Evolutionary conservation across 2,888 invertebrate species (phyloP), one percentile per base, ranked within the genome.

Genomic region (Seira sanloemensis): DNA sequence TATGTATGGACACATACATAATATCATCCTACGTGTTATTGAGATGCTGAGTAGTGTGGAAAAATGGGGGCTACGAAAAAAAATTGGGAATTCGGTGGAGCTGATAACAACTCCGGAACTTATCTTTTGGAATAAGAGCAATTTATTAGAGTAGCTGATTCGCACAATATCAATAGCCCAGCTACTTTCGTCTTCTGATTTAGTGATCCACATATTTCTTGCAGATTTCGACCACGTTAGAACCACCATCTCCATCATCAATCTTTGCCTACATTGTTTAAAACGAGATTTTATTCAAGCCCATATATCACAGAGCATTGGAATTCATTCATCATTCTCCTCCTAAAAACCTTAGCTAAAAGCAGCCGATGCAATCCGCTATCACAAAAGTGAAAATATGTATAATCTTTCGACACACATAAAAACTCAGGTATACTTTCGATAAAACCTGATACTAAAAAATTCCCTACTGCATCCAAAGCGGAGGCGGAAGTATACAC

Each of bases 11-110:
- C n/a, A n/a, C n/a, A n/a, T n/a, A n/a, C n/a, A n/a, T n/a, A n/a
- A n/a, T n/a, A n/a, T n/a, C n/a, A n/a, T n/a, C n/a, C n/a, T n/a
- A n/a, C n/a, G n/a, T n/a, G n/a, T n/a, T n/a, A n/a, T n/a, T n/a
- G n/a, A n/a, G n/a, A n/a, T n/a, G n/a, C n/a, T n/a, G n/a, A n/a
- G n/a, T n/a, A n/a, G n/a, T n/a, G n/a, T n/a, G n/a, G n/a, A 66
- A 69, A 81, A 65, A 74, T 24, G 68, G 37, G 46, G 69, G n/a
- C 16, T 58, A 21, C 62, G 69, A 65, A 69, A n/a, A n/a, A 65
- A 54, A 67, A 74, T 78, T 75, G 26, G 65, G 66, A 76, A 71
- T 66, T 72, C 76, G 76, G 71, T 65, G 18, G 19, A 54, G 58
- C 26, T 27, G 74, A 21, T 62, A 62, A 37, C 37, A 37, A 37